phyloP scores from a whole-genome alignment of 1,140 invertebrate species.

The Dinothrombium tinctorium region DNA sequence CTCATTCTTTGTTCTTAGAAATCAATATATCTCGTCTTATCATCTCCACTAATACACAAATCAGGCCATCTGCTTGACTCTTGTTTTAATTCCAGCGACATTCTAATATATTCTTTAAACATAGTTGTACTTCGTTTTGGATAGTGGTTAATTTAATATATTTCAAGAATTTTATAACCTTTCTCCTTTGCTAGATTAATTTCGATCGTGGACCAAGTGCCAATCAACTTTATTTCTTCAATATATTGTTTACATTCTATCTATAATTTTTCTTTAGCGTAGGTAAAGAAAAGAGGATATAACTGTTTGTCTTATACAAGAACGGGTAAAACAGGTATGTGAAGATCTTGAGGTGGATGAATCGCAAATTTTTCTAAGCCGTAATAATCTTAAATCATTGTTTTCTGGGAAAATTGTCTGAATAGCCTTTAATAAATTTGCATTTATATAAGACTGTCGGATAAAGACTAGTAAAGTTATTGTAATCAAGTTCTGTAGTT shows the following conservation, averaged over 20 bases:
- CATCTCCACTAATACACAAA: background rate
- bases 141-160: slow-evolving; percentile 2
- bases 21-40: slow-evolving; percentile 10
- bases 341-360: background rate
- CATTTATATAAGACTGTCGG: background rate
- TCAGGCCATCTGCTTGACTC: background rate
- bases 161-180: slow-evolving; percentile 6
- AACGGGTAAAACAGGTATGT: slow-evolving; percentile 2
- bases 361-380: background rate
- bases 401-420: background rate
- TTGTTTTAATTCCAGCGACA: slow-evolving; percentile 2
- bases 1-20: slow-evolving; percentile 15
- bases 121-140: background rate
- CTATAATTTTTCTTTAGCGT: slow-evolving; percentile 2
- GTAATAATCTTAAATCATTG: no score
- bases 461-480: background rate
- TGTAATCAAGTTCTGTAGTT: background rate
- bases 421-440: background rate
- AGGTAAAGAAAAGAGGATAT: slow-evolving; percentile 6
- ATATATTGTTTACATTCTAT: slow-evolving; percentile 1
- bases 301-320: background rate
- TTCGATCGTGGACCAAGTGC: slow-evolving; percentile 7
- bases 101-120: slow-evolving; percentile 5
- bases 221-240: slow-evolving; percentile 4
- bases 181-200: slow-evolving; percentile 3